Evolutionary conservation across 2,888 invertebrate genomes (phyloP).

Genomic region (Cataglyphis albicans): DNA sequence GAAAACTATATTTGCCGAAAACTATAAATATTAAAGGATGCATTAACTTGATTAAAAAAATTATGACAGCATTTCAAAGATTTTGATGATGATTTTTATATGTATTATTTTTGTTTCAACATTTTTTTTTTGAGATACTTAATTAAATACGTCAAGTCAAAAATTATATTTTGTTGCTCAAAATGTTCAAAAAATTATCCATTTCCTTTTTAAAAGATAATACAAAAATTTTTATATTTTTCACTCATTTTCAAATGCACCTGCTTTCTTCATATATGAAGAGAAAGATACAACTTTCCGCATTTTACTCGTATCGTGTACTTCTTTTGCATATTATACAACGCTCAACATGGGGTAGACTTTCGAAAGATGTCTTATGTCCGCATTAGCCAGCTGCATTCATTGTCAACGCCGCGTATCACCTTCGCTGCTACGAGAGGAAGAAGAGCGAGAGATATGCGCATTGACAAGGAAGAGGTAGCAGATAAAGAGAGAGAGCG

Average conservation of each 20-base stretch:
- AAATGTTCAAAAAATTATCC: neutral
- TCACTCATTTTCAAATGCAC: neutral
- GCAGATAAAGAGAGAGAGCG: conserved; percentile 12
- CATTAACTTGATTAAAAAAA: neutral
- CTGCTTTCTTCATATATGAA: neutral
- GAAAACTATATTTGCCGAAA: neutral
- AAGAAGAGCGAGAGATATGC: neutral
- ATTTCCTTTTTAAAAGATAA: neutral
- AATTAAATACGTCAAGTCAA: neutral
- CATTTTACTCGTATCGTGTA: neutral
- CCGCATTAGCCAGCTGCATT: conserved; percentile 30
- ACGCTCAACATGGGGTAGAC: neutral
- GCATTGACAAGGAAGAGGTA: conserved; percentile 1
- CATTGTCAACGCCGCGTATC: conserved; percentile 32
- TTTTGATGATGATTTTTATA: neutral
- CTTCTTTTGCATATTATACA: neutral
- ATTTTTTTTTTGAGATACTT: neutral
- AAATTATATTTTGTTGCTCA: neutral
- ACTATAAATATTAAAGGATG: neutral
- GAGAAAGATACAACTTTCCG: neutral
- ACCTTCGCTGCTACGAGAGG: neutral
- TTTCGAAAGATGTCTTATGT: conserved; percentile 24
- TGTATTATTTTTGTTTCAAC: neutral
- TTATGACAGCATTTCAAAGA: neutral
- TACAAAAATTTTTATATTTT: neutral